Conservation (phyloP, 2,888 invertebrate genomes). For the Heliconius sara region DNA sequence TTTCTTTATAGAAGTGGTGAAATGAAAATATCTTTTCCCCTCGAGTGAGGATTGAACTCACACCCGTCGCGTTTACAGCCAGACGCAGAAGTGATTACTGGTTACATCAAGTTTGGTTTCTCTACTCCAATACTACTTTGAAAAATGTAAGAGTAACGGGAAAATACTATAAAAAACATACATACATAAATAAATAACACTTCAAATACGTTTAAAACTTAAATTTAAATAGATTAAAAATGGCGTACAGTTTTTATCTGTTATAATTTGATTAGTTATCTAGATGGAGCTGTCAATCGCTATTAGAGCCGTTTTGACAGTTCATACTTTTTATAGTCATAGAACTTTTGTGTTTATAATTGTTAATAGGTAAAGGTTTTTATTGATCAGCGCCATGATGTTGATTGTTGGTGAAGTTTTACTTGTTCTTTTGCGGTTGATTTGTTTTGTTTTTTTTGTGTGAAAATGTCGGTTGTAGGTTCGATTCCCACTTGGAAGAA, state of each 20-base stretch:
- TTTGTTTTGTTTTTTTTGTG: background rate
- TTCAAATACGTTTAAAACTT: background rate
- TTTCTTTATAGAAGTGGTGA: too few species aligned
- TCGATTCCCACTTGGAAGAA: background rate
- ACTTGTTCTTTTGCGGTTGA: background rate
- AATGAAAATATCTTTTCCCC: too few species aligned
- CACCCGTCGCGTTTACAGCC: too few species aligned
- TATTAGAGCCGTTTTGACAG: constrained; percentile 71
- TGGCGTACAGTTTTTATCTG: constrained; percentile 51
- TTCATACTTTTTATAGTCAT: constrained; percentile 33
- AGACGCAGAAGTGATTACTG: too few species aligned
- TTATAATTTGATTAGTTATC: constrained; percentile 75
- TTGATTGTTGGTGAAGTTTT: background rate
- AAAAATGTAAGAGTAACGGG: background rate
- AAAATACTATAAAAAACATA: background rate
- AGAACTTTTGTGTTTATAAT: constrained; percentile 25
- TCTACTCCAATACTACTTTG: background rate
- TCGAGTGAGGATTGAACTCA: too few species aligned
- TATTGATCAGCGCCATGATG: background rate
- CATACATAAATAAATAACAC: background rate
- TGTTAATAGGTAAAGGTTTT: constrained; percentile 2
- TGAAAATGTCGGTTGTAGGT: background rate
- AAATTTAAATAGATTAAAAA: constrained; percentile 18
- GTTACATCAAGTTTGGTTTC: too few species aligned
- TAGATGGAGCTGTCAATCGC: constrained; percentile 77